Base-by-base conservation (phyloP, 2,797 vertebrate species). In the Leuciscus waleckii region DNA sequence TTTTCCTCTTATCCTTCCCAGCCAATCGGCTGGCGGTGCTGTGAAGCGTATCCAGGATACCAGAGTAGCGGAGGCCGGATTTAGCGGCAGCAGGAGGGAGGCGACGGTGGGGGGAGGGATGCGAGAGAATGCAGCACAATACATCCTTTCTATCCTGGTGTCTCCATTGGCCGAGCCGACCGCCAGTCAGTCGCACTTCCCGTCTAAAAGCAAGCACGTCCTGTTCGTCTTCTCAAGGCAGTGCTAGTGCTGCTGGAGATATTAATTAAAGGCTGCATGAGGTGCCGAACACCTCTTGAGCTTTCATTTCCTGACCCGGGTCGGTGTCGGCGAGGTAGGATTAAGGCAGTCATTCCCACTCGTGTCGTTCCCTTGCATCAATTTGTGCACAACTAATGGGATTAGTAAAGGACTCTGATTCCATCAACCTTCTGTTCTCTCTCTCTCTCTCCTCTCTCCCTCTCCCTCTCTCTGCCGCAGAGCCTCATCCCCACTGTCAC, bases 31-130 rank as follows among this genome's bases (percentile, higher is more conserved):
- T 86, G 74, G 32, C 80, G 71, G 86, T 87, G 87, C 89, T 91
- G 90, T 89, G 88, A 91, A 90, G 82, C 81, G 93, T 93, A 94
- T 95, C 94, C 94, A 94, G 92, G 95, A 95, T 93, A 95, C 95
- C 91, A 84, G 90, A 93, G 88, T 92, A 88, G 92, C 70, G 93
- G 92, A 95, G 91, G 92, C 90, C 89, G 90, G 89, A 91, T 92
- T 90, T 93, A 92, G 92, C 89, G 92, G 93, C 93, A 92, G 75
- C 76, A 46, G 80, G 82, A 89, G 90, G 82, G 82, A 86, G 63
- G 87, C 70, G 6, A 39, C 54, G 4, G 75, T 81, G 84, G 79
- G 77, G 81, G 67, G 79, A 81, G 85, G 86, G 86, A 82, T 61
- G 54, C 19, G 61, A 41, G 69, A 82, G 83, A 49, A 85, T 85